These are phyloP conservation scores for Cybosia mesomella DNA, from an alignment of 2,888 invertebrate species.

Conservation along the genomic window DNA sequence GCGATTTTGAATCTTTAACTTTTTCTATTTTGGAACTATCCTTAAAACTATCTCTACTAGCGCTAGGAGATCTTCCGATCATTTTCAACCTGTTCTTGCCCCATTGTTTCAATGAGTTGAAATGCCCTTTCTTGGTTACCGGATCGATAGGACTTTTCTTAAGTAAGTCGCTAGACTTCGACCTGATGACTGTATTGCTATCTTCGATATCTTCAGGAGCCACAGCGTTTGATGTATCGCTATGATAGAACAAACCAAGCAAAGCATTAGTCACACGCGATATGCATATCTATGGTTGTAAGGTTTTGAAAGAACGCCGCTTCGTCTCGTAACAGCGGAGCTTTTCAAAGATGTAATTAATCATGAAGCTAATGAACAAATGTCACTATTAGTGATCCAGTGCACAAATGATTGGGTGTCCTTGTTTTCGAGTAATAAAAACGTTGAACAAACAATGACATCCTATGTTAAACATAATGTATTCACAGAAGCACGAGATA, in stretches of 20 bases:
- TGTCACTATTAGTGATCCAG: slow-evolving; percentile 84
- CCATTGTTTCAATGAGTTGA: slow-evolving; percentile 95
- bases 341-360: slow-evolving; percentile 77
- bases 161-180: slow-evolving; percentile 92
- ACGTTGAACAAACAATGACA: slow-evolving; percentile 74
- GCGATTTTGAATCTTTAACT: slow-evolving; percentile 76
- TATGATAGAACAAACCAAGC: slow-evolving; percentile 87
- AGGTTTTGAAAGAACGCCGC: slow-evolving; percentile 73
- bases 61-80: slow-evolving; percentile 89
- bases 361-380: slow-evolving; percentile 83
- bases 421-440: slow-evolving; percentile 62
- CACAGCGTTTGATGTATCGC: slow-evolving; percentile 84
- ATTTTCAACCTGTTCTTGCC: slow-evolving; percentile 92
- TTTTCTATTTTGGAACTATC: slow-evolving; percentile 76
- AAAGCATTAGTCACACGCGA: slow-evolving; percentile 88
- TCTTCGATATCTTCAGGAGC: slow-evolving; percentile 85
- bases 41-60: slow-evolving; percentile 84
- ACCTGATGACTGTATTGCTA: slow-evolving; percentile 87
- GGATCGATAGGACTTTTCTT: slow-evolving; percentile 89
- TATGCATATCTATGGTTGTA: slow-evolving; percentile 78
- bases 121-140: slow-evolving; percentile 88
- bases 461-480: slow-evolving; percentile 79
- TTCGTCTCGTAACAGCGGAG: slow-evolving; percentile 81
- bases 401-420: slow-evolving; percentile 80
- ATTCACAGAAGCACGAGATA: slow-evolving; percentile 84